Evolutionary conservation across 2,113 vertebrate genomes (phyloP), one percentile per base, ranked within the genome.

Genomic region (Albula goreensis): DNA sequence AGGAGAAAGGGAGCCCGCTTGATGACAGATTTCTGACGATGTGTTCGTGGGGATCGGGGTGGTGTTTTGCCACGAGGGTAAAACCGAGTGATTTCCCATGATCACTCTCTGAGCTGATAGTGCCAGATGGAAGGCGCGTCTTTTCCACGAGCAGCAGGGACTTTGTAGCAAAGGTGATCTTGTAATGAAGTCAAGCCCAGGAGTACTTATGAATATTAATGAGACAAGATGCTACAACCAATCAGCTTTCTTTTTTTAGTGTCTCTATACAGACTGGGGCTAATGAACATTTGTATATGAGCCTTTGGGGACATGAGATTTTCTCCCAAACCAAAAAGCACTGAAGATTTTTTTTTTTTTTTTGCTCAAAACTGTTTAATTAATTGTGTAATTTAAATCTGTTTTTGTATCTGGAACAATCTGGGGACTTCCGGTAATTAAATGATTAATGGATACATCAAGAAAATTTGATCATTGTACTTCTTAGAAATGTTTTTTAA

Each of bases 101-200:
- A 50, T 49, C 17, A 49, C 22, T 87, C 12, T 63, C 78, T 83
- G 70, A 63, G 31, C 86, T 83, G 86, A 63, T 80, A 53, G 50
- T 50, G 12, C 53, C 19, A 92, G 90, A 92, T 93, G 90, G 92
- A 89, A 87, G 31, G 12, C 52, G 22, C 57, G 31, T 53, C 13
- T 83, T 49, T 52, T 82, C 31, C 31, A 86, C 83, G 77, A 41
- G 79, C 52, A 22, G 48, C 50, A 49, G 56, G 91, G 90, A 88
- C 88, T 90, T 89, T 91, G 91, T 90, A 92, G 91, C 90, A 91
- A 88, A 93, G 90, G 90, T 84, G 89, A 85, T 86, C 80, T 88
- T 85, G 87, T 92, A 92, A 92, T 92, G 91, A 90, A 90, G 90
- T 90, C 78, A 86, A 85, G 52, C 70, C 79, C 90, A 81, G 86